phyloP scores from a whole-genome alignment of 64 coral and sea anemone species.

The Platygyra sinensis region DNA sequence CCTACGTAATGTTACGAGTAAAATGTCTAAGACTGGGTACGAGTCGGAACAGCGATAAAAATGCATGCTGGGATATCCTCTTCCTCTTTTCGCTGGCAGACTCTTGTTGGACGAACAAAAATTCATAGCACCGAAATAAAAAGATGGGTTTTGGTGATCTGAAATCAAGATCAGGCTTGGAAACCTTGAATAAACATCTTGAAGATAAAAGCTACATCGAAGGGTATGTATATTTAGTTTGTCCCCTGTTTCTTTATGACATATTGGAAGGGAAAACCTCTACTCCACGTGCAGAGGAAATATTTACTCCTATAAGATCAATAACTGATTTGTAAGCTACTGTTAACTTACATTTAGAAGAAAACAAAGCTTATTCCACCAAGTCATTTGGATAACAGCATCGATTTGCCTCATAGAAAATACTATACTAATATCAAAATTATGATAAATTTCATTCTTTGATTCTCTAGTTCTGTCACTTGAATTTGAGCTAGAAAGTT shows the following conservation, averaged over 20 bases:
- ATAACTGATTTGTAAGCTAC: no score
- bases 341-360: no score
- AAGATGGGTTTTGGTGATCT: slow-evolving; percentile 89
- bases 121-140: neutral
- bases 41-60: neutral
- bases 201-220: slow-evolving; percentile 92
- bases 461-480: no score
- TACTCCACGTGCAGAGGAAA: slow-evolving; percentile 8
- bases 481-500: no score
- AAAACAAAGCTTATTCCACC: no score
- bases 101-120: neutral
- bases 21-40: neutral
- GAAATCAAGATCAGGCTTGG: slow-evolving; percentile 69
- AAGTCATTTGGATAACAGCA: no score
- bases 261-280: neutral
- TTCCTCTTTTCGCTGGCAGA: neutral
- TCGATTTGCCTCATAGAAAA: no score
- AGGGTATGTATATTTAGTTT: slow-evolving; percentile 49
- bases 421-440: no score
- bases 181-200: slow-evolving; percentile 73
- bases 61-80: neutral
- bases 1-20: no score
- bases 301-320: no score
- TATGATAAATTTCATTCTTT: no score
- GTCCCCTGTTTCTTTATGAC: neutral